Conservation (phyloP, 2,113 vertebrate genomes). For the Nothoprocta perdicaria region DNA sequence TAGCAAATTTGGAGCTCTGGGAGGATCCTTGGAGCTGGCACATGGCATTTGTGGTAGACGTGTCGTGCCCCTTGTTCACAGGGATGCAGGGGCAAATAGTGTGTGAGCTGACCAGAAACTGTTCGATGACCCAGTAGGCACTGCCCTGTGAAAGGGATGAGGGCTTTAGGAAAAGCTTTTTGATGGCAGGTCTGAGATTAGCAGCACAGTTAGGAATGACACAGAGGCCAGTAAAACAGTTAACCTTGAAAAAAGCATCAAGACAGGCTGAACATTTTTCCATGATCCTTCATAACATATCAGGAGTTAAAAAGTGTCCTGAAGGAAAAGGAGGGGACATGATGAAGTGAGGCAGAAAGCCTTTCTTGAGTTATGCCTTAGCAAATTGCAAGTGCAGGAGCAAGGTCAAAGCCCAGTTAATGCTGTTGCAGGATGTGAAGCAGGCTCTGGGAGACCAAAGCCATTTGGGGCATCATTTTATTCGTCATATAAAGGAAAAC, state of each 20-base stretch:
- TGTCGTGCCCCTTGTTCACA: background rate
- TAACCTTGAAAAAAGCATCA: background rate
- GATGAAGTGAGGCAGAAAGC: background rate
- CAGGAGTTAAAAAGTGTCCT: background rate
- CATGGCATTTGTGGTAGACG: background rate
- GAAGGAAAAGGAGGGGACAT: background rate
- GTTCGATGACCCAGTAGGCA: background rate
- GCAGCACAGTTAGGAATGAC: background rate
- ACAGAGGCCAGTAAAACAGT: background rate
- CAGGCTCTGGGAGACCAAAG: background rate
- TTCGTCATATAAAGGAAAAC: background rate
- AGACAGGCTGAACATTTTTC: background rate
- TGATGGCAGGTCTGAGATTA: background rate
- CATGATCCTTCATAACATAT: background rate
- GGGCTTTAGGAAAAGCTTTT: fast-evolving
- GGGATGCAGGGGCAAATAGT: too few species aligned
- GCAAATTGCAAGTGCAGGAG: background rate
- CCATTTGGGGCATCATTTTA: background rate
- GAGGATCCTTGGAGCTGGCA: background rate
- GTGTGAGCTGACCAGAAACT: background rate
- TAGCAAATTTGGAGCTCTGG: too few species aligned
- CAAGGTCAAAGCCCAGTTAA: background rate
- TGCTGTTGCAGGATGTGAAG: background rate
- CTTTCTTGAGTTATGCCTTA: background rate
- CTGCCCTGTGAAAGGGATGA: background rate